phyloP scores from a whole-genome alignment of 2,888 invertebrate genomes.

The Philonicus albiceps region DNA sequence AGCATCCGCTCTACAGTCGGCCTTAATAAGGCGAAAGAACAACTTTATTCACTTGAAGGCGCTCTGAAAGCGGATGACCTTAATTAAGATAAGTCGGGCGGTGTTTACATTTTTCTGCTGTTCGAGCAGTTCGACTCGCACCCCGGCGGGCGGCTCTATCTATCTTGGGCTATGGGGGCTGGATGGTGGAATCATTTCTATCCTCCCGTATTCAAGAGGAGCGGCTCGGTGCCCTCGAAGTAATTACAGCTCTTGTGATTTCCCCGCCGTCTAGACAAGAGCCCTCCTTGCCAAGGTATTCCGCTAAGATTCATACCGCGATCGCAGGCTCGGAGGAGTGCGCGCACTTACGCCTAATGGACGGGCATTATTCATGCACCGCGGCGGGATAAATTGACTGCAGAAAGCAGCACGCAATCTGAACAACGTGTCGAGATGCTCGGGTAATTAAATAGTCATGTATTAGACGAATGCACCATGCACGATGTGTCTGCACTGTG shows the following conservation, averaged over 20 bases:
- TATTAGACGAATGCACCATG: background rate
- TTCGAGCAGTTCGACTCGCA: background rate
- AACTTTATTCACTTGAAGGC: background rate
- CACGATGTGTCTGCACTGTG: background rate
- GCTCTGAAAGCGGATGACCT: background rate
- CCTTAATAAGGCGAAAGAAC: background rate
- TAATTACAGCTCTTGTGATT: background rate
- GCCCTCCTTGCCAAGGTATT: background rate
- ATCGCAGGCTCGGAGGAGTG: background rate
- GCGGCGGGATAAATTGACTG: background rate
- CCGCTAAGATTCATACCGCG: background rate
- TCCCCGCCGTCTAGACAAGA: background rate
- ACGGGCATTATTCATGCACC: background rate
- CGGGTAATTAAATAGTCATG: background rate
- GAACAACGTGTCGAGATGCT: background rate
- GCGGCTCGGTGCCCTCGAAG: background rate
- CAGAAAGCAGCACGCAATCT: background rate
- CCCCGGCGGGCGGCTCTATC: too few species aligned
- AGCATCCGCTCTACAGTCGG: background rate
- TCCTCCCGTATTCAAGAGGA: background rate
- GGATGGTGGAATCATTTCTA: background rate
- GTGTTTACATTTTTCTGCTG: slow-evolving; percentile 7
- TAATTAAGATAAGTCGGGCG: background rate
- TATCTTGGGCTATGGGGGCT: background rate
- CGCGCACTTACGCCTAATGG: background rate